A percentile compares a stretch with the other conserved stretches of the same genome.
Conservation (phyloP, 2,888 invertebrate species). For the Drosophila paranaensis region DNA sequence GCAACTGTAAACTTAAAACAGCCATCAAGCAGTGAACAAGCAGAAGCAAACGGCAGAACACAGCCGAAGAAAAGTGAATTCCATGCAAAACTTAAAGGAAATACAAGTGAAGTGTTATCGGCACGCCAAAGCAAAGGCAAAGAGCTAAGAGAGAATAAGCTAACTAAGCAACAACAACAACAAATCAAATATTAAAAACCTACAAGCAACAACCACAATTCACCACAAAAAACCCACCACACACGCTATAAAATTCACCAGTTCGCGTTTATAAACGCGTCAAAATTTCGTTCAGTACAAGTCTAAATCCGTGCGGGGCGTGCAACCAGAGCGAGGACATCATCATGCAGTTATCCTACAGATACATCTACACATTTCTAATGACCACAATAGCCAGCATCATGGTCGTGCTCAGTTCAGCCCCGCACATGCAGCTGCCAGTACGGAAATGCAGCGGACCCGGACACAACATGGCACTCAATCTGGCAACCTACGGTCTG, state of each 20-base stretch:
- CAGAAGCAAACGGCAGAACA: conserved; percentile 51
- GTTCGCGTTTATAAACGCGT: conserved; percentile 34
- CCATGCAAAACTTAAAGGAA: conserved; percentile 65
- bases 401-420: conserved; percentile 76
- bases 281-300: conserved; percentile 65
- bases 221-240: conserved; percentile 3
- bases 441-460: conserved; percentile 57
- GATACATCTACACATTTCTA: conserved; percentile 70
- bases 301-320: conserved; percentile 66
- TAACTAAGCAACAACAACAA: not conserved
- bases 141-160: conserved; percentile 33
- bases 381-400: conserved; percentile 74
- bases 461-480: conserved; percentile 61
- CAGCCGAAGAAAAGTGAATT: conserved; percentile 58
- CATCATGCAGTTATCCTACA: conserved; percentile 74
- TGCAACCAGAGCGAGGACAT: conserved; percentile 73
- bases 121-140: conserved; percentile 59
- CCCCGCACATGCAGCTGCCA: conserved; percentile 62
- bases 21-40: conserved; percentile 48
- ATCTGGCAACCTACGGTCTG: conserved; percentile 60
- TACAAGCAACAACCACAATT: conserved; percentile 1
- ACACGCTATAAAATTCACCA: conserved; percentile 3
- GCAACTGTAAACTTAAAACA: conserved; percentile 51
- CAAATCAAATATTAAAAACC: conserved; percentile 2
- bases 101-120: conserved; percentile 74